Conservation (phyloP, 2,888 invertebrate genomes). For the Clanis bilineata region DNA sequence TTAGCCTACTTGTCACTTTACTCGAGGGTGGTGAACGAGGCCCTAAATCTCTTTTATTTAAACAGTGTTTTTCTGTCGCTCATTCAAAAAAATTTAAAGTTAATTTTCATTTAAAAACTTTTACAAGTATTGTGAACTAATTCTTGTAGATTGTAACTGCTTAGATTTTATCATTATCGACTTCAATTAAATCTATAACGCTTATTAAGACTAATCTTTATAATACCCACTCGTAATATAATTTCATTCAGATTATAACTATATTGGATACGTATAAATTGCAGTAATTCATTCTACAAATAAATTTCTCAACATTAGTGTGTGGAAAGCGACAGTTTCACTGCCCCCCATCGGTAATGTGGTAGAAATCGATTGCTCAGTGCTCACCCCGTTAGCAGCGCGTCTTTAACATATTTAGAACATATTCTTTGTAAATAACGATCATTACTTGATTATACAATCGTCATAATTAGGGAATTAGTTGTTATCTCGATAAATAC, state of each 20-base stretch:
- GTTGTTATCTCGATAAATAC: no score
- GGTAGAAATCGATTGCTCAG: conserved; percentile 8
- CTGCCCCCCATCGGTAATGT: neutral
- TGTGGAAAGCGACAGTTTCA: conserved; percentile 7
- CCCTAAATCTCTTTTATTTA: no score
- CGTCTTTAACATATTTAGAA: neutral
- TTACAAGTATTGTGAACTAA: no score
- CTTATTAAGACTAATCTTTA: neutral
- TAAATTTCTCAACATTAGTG: conserved; percentile 10
- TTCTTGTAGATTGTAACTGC: no score
- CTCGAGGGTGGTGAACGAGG: no score
- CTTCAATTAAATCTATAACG: no score
- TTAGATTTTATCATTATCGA: no score
- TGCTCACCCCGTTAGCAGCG: neutral
- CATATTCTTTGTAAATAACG: neutral
- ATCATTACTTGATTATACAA: neutral
- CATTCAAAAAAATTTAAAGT: no score
- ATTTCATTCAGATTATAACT: neutral
- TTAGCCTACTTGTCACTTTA: no score
- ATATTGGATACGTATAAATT: neutral
- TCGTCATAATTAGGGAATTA: no score
- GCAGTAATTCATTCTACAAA: conserved; percentile 7
- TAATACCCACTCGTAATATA: neutral
- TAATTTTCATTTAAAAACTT: no score
- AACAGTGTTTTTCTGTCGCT: no score